These are phyloP conservation scores for Plebejus melissa DNA, from an alignment of 2,888 invertebrate genomes.

Conservation along the genomic window DNA sequence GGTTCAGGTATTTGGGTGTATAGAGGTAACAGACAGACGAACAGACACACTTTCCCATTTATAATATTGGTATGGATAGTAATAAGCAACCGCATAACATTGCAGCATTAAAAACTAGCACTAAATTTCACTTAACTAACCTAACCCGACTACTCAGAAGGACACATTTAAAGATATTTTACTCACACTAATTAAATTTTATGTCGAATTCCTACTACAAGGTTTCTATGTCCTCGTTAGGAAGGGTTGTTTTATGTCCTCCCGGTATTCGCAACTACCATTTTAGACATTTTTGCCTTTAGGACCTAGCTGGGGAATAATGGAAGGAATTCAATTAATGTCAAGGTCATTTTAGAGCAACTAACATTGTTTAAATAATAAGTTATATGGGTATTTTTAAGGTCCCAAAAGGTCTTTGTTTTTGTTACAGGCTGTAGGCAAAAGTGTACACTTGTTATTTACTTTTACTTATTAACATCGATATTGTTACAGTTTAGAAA, in stretches of 20 bases:
- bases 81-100: no score
- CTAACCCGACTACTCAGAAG: not conserved
- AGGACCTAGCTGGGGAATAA: not conserved
- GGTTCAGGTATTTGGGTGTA: no score
- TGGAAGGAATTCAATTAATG: conserved; percentile 4
- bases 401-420: no score
- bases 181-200: conserved; percentile 5
- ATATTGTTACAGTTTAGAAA: no score
- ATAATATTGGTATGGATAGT: no score
- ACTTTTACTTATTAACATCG: no score
- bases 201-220: not conserved
- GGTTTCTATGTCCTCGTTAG: not conserved
- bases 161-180: not conserved
- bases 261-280: not conserved
- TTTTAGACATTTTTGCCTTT: conserved; percentile 6
- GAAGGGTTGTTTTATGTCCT: not conserved
- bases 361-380: not conserved
- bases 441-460: no score
- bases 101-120: not conserved
- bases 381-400: not conserved
- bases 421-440: no score
- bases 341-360: not conserved
- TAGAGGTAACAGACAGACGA: no score
- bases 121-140: not conserved
- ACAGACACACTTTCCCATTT: no score